Percentiles rank a stretch among this genome's conserved stretches.
Evolutionary conservation across 2,113 vertebrate genomes (phyloP).

Genomic region (Myotis davidii): DNA sequence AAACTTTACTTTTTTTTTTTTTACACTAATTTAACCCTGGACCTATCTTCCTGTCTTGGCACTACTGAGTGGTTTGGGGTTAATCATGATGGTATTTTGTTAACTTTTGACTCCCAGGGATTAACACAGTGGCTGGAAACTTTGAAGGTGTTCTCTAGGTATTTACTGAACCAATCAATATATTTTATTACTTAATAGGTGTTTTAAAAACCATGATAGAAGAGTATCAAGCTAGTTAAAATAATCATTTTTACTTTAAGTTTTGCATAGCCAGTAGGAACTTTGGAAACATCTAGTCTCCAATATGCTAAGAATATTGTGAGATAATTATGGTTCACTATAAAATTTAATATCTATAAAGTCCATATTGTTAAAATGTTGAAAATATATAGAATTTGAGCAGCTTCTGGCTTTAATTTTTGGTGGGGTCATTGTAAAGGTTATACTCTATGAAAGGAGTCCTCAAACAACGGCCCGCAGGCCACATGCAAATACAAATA

Average conservation of each 20-base stretch:
- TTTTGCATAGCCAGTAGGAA: background rate
- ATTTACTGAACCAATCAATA: background rate
- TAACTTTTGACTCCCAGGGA: background rate
- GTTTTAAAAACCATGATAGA: background rate
- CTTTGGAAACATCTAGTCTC: background rate
- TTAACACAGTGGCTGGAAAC: background rate
- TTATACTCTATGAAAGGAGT: background rate
- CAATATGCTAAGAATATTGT: background rate
- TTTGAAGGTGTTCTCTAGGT: background rate
- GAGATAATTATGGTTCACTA: background rate
- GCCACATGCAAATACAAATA: too few species aligned
- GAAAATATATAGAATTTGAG: background rate
- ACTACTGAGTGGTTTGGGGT: background rate
- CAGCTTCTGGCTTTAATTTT: background rate
- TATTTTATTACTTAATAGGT: background rate
- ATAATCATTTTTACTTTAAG: background rate
- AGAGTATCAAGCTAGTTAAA: background rate
- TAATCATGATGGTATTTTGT: background rate
- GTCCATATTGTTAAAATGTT: background rate
- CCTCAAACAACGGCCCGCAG: too few species aligned
- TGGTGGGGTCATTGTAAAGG: background rate
- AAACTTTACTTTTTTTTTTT: background rate
- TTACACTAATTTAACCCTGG: background rate
- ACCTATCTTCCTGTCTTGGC: background rate
- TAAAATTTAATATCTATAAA: background rate